Conservation (phyloP, 2,113 vertebrate genomes). For the Natator depressus region DNA sequence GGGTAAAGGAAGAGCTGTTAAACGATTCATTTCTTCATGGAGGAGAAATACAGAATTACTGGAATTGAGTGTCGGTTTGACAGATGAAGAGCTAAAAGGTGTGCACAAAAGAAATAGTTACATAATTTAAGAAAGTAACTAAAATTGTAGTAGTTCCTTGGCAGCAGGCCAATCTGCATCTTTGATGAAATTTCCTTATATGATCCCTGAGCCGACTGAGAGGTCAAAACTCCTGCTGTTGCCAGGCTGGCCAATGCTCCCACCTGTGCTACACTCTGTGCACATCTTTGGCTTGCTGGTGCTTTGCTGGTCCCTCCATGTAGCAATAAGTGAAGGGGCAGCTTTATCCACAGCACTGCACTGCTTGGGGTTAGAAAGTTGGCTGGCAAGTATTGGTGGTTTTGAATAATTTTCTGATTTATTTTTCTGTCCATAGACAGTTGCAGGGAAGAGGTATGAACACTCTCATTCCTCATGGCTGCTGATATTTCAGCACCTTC, state of each 20-base stretch:
- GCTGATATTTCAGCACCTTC: not conserved
- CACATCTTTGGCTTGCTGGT: not conserved
- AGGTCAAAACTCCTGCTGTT: not conserved
- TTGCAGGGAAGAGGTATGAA: not conserved
- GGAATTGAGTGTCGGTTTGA: not conserved
- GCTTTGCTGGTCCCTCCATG: not conserved
- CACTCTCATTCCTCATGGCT: not conserved
- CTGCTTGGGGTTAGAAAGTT: not conserved
- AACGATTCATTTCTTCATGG: not conserved
- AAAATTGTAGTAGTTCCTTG: fast-evolving
- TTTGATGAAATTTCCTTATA: not conserved
- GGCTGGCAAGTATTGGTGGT: not conserved
- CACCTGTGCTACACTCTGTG: not conserved
- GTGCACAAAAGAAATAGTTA: not conserved
- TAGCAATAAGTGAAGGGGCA: fast-evolving
- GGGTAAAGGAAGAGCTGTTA: not conserved
- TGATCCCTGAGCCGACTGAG: not conserved
- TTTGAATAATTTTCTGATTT: not conserved
- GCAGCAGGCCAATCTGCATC: not conserved
- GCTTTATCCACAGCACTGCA: not conserved
- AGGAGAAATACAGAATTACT: not conserved
- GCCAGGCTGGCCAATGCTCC: not conserved
- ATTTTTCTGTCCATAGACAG: not conserved
- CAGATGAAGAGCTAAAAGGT: not conserved
- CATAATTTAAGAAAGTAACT: not conserved